Evolutionary conservation across 2,113 vertebrate species (phyloP).

Genomic region (Takifugu bimaculatus): DNA sequence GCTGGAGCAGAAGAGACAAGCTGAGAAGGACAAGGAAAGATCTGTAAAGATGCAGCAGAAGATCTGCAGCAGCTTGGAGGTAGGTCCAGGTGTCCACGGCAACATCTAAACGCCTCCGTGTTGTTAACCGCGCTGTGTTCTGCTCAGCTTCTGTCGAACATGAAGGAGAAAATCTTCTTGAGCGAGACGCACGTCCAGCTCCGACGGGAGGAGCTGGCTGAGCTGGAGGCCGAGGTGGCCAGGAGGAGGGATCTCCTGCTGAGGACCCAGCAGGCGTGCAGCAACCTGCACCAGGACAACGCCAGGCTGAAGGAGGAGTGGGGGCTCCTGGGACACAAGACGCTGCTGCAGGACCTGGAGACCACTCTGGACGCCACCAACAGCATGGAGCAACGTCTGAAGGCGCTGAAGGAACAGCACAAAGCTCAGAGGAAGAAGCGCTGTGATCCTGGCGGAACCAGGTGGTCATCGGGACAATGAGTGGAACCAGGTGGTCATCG

Average conservation of each 20-base stretch:
- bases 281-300: slow-evolving; percentile 67
- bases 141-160: slow-evolving; percentile 70
- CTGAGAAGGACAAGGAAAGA: slow-evolving; percentile 69
- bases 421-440: slow-evolving; percentile 19
- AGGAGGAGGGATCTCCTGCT: slow-evolving; percentile 66
- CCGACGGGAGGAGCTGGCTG: slow-evolving; percentile 58
- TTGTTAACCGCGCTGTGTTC: too few species aligned
- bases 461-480: too few species aligned
- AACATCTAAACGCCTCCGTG: too few species aligned
- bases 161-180: slow-evolving; percentile 81
- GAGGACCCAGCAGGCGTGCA: slow-evolving; percentile 68
- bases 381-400: slow-evolving; percentile 59
- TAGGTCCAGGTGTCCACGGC: slow-evolving; percentile 4
- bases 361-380: slow-evolving; percentile 59
- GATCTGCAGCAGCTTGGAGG: slow-evolving; percentile 61
- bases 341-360: slow-evolving; percentile 78
- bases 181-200: slow-evolving; percentile 67
- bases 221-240: slow-evolving; percentile 58
- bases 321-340: slow-evolving; percentile 77
- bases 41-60: slow-evolving; percentile 70
- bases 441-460: slow-evolving; percentile 47
- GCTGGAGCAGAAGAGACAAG: slow-evolving; percentile 68
- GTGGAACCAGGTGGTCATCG: too few species aligned
- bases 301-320: slow-evolving; percentile 61
- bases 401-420: slow-evolving; percentile 57